Evolutionary conservation across 2,797 vertebrate genomes (phyloP), one percentile per base, ranked within the genome.

Genomic region (Siniperca scherzeri): DNA sequence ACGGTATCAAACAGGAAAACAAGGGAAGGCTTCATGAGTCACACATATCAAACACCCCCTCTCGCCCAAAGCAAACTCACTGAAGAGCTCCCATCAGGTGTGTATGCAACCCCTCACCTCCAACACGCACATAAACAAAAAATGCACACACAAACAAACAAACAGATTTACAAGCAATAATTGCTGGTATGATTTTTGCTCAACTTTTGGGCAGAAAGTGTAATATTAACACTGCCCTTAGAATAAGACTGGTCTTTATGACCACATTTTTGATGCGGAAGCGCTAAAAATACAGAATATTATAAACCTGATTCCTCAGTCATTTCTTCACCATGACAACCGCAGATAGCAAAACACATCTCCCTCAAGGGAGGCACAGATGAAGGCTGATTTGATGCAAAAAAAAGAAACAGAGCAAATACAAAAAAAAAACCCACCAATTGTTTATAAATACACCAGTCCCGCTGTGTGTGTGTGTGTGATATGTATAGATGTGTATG

Each of bases 261-360:
- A 69, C 71, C 44, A 69, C 27, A 16, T 59, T 65, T 61, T 42
- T 19, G 25, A 56, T 30, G 65, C 14, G 1, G 50, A 65, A 56
- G 25, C 2, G 11, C 66, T 78, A 59, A 74, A 88, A 86, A 81
- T 68, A 71, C 50, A 44, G 4, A 84, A 40, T 70, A 55, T 73
- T 82, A 55, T 33, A 22, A 73, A 73, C 38, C 55, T 62, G 44
- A 27, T 64, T 83, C 25, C 33, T 65, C 64, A 44, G 60, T 73
- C 14, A 81, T 78, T 57, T 73, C 62, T 65, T 92, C 88, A 86
- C 88, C 89, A 90, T 91, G 87, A 90, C 92, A 91, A 89, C 91
- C 42, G 11, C 66, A 69, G 62, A 78, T 52, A 74, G 65, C 38
- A 44, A 79, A 86, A 70, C 56, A 70, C 56, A 22, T 84, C 62